phyloP scores from a whole-genome alignment of 2,888 invertebrate species.

The Tolmerus cingulatus region DNA sequence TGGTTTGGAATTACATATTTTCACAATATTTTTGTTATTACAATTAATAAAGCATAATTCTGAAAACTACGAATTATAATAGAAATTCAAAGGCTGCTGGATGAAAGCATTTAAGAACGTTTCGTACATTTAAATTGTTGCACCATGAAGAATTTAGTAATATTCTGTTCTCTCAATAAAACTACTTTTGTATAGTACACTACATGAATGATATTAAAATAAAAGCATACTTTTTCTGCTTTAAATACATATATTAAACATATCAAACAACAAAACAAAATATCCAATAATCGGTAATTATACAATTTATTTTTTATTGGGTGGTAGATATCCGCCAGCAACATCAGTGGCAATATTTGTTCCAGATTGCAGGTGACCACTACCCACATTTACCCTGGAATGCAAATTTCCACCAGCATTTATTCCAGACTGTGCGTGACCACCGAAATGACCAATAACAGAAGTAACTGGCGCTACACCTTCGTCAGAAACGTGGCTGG shows the following conservation, averaged over 20 bases:
- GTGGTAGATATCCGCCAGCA: not conserved
- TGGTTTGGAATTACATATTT: not conserved
- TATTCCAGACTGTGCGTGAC: not conserved
- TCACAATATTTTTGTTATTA: too few species aligned
- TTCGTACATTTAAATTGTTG: too few species aligned
- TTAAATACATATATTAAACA: not conserved
- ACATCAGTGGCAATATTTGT: not conserved
- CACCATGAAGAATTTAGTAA: too few species aligned
- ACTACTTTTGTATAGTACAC: too few species aligned
- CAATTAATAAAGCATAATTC: too few species aligned
- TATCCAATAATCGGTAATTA: not conserved
- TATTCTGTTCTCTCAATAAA: too few species aligned
- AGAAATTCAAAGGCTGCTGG: too few species aligned
- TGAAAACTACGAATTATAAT: too few species aligned
- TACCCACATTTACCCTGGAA: conserved; percentile 22
- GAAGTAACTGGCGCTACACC: conserved; percentile 61
- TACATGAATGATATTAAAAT: too few species aligned
- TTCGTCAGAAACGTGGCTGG: conserved; percentile 60
- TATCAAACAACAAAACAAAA: not conserved
- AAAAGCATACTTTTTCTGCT: not conserved
- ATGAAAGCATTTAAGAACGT: too few species aligned
- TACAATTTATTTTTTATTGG: not conserved
- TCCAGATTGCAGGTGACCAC: conserved; percentile 44
- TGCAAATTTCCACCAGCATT: conserved; percentile 51
- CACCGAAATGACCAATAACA: conserved; percentile 58